Conservation (phyloP, 2,113 vertebrate genomes). For the Cichladusa arquata region DNA sequence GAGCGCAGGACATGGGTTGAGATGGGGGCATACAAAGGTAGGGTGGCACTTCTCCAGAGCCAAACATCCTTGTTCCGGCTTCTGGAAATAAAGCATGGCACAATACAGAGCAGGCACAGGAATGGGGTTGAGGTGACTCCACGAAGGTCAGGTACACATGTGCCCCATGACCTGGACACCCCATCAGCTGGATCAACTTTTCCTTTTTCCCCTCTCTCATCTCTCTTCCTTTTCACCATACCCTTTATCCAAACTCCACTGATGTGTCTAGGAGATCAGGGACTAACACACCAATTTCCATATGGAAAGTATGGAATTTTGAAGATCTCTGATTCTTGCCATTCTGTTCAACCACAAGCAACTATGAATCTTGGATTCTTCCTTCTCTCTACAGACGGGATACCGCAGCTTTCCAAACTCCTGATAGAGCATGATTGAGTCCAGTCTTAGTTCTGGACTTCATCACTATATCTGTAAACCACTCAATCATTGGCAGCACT, state of each 20-base stretch:
- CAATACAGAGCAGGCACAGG: background rate
- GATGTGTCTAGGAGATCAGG: background rate
- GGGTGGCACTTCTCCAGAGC: background rate
- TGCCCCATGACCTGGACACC: background rate
- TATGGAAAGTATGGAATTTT: background rate
- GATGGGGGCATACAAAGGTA: background rate
- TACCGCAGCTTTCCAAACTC: background rate
- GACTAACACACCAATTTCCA: background rate
- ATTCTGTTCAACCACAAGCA: background rate
- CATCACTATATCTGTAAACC: background rate
- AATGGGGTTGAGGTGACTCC: background rate
- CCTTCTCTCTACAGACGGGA: background rate
- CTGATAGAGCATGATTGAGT: background rate
- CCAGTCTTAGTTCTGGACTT: background rate
- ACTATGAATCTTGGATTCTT: background rate
- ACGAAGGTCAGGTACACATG: accelerated
- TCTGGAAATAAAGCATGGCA: background rate
- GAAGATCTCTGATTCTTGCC: background rate
- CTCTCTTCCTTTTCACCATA: background rate
- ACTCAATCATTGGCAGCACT: background rate
- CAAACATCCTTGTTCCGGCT: background rate
- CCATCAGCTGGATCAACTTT: background rate
- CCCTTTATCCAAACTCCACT: background rate
- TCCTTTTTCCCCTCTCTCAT: background rate
- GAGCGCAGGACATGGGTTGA: background rate